Base-by-base conservation (phyloP, 1,140 invertebrate species). In the Centruroides sculpturatus region DNA sequence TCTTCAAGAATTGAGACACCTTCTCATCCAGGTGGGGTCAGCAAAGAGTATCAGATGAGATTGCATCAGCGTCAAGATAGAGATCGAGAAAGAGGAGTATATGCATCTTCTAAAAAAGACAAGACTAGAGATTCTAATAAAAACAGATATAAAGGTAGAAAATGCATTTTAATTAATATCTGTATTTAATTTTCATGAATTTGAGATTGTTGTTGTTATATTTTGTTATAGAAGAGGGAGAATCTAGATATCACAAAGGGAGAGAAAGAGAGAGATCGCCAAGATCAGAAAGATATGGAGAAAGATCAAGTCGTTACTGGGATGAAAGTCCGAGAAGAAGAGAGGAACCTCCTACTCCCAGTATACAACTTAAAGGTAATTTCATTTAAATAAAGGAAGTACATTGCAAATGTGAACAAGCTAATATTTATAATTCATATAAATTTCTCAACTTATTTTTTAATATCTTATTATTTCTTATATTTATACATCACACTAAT, bases 1-100 rank as follows among this genome's bases (percentile, higher is more conserved):
- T 75, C 81, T 60, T 76, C 83, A 8, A 80, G 83, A 67, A 83
- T 86, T 68, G 93, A 97, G 76, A 96, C 92, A 7, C 93, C 93
- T 0, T 89, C 92, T 0, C 83, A 96, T 69, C 93, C 92, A 5
- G 92, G 91, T 48, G 92, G 92, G 35, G 84, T 96, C 3, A 87
- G 85, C 49, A 80, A 82, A 58, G 83, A 86, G 71, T 89, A 89
- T 0, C 74, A 85, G 47, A 78, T 85, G 63, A 65, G 68, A 68
- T 59, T 63, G 70, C 46, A 70, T 64, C 64, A 23, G 8, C 46
- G 86, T 57, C 72, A 86, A 66, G 75, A 80, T 67, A 73, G 72
- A 61, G 77, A 83, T 47, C 76, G 76, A 63, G 75, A 83, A 8
- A 75, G 78, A 58, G 78, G 78, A 47, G 71, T 80, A 13, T 72